Evolutionary conservation across 53 echinoderm and acorn worm genomes (phyloP).

Genomic region (Apostichopus leukothele): DNA sequence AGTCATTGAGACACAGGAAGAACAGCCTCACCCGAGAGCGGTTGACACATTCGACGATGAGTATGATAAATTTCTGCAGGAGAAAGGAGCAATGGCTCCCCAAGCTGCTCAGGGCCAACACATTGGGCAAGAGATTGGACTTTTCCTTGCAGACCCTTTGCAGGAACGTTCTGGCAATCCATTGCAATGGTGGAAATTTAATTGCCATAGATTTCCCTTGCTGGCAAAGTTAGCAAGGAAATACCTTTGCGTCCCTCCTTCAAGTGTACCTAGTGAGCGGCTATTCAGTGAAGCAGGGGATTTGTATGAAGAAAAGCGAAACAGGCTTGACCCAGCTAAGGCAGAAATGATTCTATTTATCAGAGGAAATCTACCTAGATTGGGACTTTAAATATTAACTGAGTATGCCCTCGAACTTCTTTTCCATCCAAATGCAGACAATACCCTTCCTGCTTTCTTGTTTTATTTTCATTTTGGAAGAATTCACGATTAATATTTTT

Average conservation of each 20-base stretch:
- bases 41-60: neutral
- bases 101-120: neutral
- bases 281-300: constrained; percentile 11
- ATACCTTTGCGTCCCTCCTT: constrained; percentile 16
- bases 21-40: neutral
- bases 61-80: neutral
- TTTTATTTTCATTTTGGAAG: no score
- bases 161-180: neutral
- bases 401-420: no score
- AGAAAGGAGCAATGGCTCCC: constrained; percentile 1
- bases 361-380: constrained; percentile 10
- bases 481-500: no score
- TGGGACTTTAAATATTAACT: constrained; percentile 14
- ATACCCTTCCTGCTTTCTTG: no score
- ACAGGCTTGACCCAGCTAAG: neutral
- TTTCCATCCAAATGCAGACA: no score
- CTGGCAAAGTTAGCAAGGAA: neutral
- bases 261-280: constrained; percentile 16
- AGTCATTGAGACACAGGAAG: neutral
- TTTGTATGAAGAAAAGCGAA: neutral
- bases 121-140: neutral
- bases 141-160: constrained; percentile 1
- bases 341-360: constrained; percentile 38
- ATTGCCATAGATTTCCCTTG: neutral
- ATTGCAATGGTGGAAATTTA: constrained; percentile 17